Evolutionary conservation across 1,140 invertebrate species (phyloP), one percentile per base, ranked within the genome.

Genomic region (Drosophila littoralis): DNA sequence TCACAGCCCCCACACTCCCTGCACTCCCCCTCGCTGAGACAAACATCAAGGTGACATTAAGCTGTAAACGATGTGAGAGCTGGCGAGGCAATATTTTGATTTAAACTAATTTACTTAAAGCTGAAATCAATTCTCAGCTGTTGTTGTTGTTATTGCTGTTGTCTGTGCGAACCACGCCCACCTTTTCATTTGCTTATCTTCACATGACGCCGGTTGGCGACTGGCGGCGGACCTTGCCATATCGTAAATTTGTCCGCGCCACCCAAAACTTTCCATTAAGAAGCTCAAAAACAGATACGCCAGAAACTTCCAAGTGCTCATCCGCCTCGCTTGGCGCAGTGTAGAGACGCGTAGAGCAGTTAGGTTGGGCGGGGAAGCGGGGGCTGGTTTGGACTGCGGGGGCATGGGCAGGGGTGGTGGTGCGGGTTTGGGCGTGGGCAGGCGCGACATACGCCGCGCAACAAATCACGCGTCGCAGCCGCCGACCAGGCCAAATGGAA

Each of bases 251-350:
- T 83, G 17, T 38, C 15, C 42, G 42, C 36, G 10, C 46, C 59
- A 55, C 64, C 54, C 40, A 79, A 84, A 88, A 88, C 80, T 89
- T 88, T 88, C 84, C 80, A 88, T 88, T 88, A 88, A 89, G 85
- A 88, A 88, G 77, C 85, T 88, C 84, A 88, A 84, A 89, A 88
- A 88, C 84, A 88, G 84, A 88, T 81, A 84, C 81, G 81, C 81
- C 64, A 52, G 79, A 51, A 88, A 88, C 69, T 84, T 89, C 59
- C 77, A 63, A 83, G 73, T 83, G 79, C 77, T 83, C 69, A 73
- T 71, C 64, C 52, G 51, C 40, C 28, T 35, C 43, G 73, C 54
- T 59, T 50, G 59, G 54, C 42, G 57, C 57, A 35, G 22, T 4
- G 4, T 28, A 28, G 22, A 28, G 22, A 6, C n/a, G 22, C 4